These are phyloP conservation scores for Drosophila orosa DNA, from an alignment of 1,140 invertebrate species.

Conservation along the genomic window DNA sequence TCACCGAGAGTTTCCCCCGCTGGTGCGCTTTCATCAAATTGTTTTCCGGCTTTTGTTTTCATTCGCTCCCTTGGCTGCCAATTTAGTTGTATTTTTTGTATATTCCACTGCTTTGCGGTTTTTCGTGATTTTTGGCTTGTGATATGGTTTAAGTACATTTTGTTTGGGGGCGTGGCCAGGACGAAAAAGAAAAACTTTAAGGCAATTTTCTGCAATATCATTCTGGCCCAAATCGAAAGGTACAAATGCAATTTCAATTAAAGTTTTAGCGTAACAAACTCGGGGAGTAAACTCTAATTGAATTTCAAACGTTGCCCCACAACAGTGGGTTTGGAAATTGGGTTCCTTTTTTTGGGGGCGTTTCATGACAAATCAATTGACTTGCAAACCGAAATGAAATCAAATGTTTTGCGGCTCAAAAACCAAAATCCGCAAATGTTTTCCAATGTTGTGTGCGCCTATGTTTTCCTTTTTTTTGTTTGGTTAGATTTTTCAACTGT, in stretches of 20 bases:
- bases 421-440: constrained; percentile 63
- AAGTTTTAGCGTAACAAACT: constrained; percentile 48
- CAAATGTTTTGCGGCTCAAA: constrained; percentile 71
- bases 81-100: constrained; percentile 27
- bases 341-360: constrained; percentile 8
- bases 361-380: constrained; percentile 71
- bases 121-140: constrained; percentile 33
- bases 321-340: constrained; percentile 17
- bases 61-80: constrained; percentile 26
- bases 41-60: constrained; percentile 80
- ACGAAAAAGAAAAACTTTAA: constrained; percentile 41
- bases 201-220: constrained; percentile 36
- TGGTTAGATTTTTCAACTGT: background rate
- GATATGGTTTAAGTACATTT: constrained; percentile 42
- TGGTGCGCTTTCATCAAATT: constrained; percentile 68
- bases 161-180: constrained; percentile 34
- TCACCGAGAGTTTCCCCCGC: constrained; percentile 12
- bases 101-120: constrained; percentile 24
- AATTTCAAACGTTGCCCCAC: constrained; percentile 48
- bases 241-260: constrained; percentile 52
- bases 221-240: constrained; percentile 6
- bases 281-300: constrained; percentile 64
- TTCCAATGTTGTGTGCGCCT: constrained; percentile 33
- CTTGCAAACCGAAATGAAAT: constrained; percentile 68
- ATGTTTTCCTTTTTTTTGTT: background rate